These are phyloP conservation scores for Hydrolagus colliei DNA, from an alignment of 2,797 vertebrate genomes.

Conservation along the genomic window DNA sequence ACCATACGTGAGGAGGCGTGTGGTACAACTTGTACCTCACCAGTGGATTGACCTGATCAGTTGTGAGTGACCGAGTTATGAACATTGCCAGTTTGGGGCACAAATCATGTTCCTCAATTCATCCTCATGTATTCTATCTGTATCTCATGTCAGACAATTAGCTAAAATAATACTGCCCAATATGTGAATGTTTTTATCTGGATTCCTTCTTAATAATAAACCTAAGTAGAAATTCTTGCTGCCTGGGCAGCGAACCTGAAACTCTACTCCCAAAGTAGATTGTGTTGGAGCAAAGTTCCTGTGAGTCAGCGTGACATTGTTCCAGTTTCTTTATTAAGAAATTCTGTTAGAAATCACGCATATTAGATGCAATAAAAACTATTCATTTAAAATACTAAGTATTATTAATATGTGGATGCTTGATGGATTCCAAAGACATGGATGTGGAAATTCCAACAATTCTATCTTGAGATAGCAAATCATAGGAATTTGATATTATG, in stretches of 20 bases:
- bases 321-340: too few species aligned
- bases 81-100: neutral
- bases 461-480: too few species aligned
- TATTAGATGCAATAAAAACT: neutral
- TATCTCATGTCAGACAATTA: neutral
- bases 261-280: too few species aligned
- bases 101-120: neutral
- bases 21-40: neutral
- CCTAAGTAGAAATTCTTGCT: too few species aligned
- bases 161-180: neutral
- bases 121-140: neutral
- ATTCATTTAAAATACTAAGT: neutral
- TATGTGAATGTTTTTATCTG: too few species aligned
- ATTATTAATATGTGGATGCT: neutral
- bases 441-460: neutral
- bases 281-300: too few species aligned
- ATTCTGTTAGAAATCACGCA: too few species aligned
- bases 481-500: too few species aligned
- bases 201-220: too few species aligned
- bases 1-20: neutral
- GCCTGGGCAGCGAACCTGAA: too few species aligned
- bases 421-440: neutral
- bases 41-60: neutral
- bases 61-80: neutral
- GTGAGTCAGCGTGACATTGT: too few species aligned